Percentiles rank a stretch among this genome's conserved stretches.
These are phyloP conservation scores for Calephelis perditalis DNA, from an alignment of 2,888 invertebrate species.

Conservation along the genomic window DNA sequence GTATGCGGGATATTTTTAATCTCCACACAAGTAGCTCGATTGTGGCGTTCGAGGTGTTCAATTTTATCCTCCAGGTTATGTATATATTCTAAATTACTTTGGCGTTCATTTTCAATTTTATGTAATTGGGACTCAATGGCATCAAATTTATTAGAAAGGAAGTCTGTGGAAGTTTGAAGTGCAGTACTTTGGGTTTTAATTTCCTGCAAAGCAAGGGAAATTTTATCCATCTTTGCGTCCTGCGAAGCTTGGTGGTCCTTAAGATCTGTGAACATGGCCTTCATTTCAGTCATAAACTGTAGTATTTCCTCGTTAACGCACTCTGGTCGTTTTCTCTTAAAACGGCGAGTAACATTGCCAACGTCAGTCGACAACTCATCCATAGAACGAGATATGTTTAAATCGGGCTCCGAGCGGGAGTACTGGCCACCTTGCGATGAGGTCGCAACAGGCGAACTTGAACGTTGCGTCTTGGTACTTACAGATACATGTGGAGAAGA, in stretches of 20 bases:
- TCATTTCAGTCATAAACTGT: constrained; percentile 18
- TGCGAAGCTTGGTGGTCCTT: constrained; percentile 13
- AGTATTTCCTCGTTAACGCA: constrained; percentile 14
- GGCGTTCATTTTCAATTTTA: neutral
- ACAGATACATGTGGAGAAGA: neutral
- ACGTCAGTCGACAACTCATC: neutral
- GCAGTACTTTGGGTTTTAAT: neutral
- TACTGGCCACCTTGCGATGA: constrained; percentile 7
- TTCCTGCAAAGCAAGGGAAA: neutral
- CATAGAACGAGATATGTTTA: neutral
- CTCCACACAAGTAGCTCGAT: too few species aligned
- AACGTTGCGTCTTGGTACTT: neutral
- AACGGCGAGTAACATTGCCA: constrained; percentile 13
- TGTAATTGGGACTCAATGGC: neutral
- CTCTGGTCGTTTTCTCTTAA: constrained; percentile 14
- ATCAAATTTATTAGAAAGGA: neutral
- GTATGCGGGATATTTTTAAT: too few species aligned
- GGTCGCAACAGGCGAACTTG: neutral
- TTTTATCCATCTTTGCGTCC: constrained; percentile 18
- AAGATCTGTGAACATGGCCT: constrained; percentile 12
- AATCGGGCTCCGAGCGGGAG: constrained; percentile 13
- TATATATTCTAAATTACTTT: neutral
- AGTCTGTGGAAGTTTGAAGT: neutral
- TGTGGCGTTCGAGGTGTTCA: too few species aligned
- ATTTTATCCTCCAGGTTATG: neutral